phyloP scores from a whole-genome alignment of 2,888 invertebrate genomes.

The Lasioglossum pauxillum region DNA sequence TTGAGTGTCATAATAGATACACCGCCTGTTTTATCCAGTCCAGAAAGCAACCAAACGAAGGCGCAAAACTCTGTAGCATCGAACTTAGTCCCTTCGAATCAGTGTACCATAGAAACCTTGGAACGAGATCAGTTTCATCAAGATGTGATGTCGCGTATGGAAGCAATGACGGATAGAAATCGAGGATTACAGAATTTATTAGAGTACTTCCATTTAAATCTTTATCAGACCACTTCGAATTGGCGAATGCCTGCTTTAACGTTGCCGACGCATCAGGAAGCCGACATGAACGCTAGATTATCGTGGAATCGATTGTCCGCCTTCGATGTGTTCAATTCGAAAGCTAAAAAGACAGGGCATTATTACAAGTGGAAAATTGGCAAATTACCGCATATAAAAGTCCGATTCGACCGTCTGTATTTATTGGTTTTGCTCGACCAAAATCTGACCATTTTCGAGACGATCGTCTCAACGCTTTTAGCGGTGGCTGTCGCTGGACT shows the following conservation, averaged over 20 bases:
- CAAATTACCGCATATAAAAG: slow-evolving; percentile 87
- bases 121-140: slow-evolving; percentile 80
- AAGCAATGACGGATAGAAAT: slow-evolving; percentile 79
- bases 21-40: slow-evolving; percentile 79
- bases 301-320: slow-evolving; percentile 87
- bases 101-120: slow-evolving; percentile 82
- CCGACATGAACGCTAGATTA: slow-evolving; percentile 86
- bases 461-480: slow-evolving; percentile 92
- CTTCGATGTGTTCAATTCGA: slow-evolving; percentile 86
- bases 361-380: slow-evolving; percentile 91
- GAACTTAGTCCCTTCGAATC: slow-evolving; percentile 79
- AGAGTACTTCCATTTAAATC: slow-evolving; percentile 73
- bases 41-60: slow-evolving; percentile 76
- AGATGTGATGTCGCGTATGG: slow-evolving; percentile 72
- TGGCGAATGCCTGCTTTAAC: slow-evolving; percentile 79
- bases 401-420: slow-evolving; percentile 96
- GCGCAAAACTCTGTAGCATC: slow-evolving; percentile 75
- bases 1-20: slow-evolving; percentile 83
- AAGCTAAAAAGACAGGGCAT: slow-evolving; percentile 85
- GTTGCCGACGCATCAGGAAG: slow-evolving; percentile 86
- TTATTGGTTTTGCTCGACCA: slow-evolving; percentile 96
- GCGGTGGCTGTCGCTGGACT: slow-evolving; percentile 94
- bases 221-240: slow-evolving; percentile 71
- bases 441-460: slow-evolving; percentile 93
- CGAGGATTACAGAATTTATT: slow-evolving; percentile 79